Evolutionary conservation across 2,113 vertebrate genomes (phyloP), one percentile per base, ranked within the genome.

Genomic region (Cololabis saira): DNA sequence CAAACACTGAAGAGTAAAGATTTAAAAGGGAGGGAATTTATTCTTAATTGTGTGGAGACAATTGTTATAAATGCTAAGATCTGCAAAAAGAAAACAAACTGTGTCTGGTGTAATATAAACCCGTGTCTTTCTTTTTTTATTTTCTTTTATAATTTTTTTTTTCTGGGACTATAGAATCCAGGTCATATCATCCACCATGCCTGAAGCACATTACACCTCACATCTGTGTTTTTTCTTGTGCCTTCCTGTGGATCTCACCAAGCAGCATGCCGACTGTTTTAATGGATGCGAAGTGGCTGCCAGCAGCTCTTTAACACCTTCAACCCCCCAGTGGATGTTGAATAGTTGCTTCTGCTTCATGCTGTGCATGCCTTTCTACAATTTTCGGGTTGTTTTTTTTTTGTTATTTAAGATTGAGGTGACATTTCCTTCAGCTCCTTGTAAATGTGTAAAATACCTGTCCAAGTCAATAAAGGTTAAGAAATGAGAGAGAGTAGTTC

Each of bases 301-400:
- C 77, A 78, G 66, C 78, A 76, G 71, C 71, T 78, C 58, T 33
- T 75, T 75, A 67, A 69, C 77, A 65, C 77, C 57, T 82, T 81
- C 54, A 33, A 33, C 69, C 43, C 54, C 24, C 68, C 27, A 61
- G 43, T 54, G 76, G 60, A 71, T 22, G 43, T 19, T 77, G 55
- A 66, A 68, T 47, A 24, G 81, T 45, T 56, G 19, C 48, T 42
- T 15, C 51, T 40, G 61, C 68, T 65, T 64, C 71, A 57, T 51
- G 53, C 58, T 61, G 53, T 41, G 15, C 56, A 37, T 27, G 45
- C 21, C 61, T 57, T 14, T 27, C 50, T n/a, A 64, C 74, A 64
- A 6, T 74, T 86, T 71, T 62, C 61, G 49, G 73, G 74, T 61
- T 78, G 1, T 37, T 62, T 63, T 50, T 76, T 76, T 61, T 76